Conservation (phyloP, 2,797 vertebrate genomes). For the Anableps anableps region DNA sequence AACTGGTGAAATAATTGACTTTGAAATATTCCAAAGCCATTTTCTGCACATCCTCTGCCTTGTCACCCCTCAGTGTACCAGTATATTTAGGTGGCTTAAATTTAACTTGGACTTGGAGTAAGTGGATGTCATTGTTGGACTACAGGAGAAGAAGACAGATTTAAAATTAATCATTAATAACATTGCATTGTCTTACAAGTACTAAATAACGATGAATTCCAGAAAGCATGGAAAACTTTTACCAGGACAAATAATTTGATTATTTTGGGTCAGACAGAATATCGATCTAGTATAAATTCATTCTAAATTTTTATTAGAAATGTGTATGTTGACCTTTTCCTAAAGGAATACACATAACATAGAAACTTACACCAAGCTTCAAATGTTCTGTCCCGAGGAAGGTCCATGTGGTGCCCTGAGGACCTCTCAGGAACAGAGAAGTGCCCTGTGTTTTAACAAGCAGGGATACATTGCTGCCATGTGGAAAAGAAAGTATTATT, state of each 20-base stretch:
- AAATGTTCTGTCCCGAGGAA: conserved; percentile 21
- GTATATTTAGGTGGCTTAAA: rapidly evolving
- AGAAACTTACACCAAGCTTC: conserved; percentile 64
- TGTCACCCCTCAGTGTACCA: conserved; percentile 25
- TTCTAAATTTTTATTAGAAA: no score
- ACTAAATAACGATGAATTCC: background rate
- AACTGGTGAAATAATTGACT: conserved; percentile 71
- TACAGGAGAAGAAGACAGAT: conserved; percentile 42
- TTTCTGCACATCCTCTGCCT: conserved; percentile 60
- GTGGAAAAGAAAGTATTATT: background rate
- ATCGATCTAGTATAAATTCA: background rate
- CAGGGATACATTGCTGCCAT: conserved; percentile 75
- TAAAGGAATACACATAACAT: background rate
- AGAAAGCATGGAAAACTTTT: background rate
- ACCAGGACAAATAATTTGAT: background rate
- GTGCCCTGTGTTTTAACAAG: conserved; percentile 16
- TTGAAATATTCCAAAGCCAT: conserved; percentile 51
- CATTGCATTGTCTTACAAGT: background rate
- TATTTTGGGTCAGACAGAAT: background rate
- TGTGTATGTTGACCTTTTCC: background rate
- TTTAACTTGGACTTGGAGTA: rapidly evolving
- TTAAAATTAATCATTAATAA: conserved; percentile 22
- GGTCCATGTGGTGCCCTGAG: conserved; percentile 75
- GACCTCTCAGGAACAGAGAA: conserved; percentile 76
- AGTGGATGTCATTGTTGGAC: conserved; percentile 75